Conservation (phyloP, 92 coral and sea anemone species). For the Paragorgia papillata region DNA sequence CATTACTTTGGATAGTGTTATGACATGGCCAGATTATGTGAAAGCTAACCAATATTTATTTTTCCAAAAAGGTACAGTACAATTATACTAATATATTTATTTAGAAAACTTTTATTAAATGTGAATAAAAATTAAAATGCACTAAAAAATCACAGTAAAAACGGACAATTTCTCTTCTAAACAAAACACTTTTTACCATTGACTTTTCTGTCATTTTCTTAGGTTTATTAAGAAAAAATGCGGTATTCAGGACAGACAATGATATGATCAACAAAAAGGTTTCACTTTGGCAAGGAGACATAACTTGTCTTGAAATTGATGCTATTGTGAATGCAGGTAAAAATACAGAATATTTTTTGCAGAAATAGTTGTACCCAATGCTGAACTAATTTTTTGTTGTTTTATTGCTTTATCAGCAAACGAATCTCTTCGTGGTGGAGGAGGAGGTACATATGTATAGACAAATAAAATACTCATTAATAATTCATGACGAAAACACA, state of each 20-base stretch:
- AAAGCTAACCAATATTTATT: constrained; percentile 48
- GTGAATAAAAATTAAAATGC: not conserved
- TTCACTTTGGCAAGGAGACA: constrained; percentile 92
- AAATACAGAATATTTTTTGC: too few species aligned
- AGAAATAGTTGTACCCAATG: too few species aligned
- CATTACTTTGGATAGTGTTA: constrained; percentile 53
- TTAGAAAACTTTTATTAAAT: not conserved
- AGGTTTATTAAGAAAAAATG: constrained; percentile 8
- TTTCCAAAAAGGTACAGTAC: constrained; percentile 42
- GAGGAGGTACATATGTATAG: constrained; percentile 5
- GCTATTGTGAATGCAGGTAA: constrained; percentile 99
- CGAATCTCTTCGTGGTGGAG: constrained; percentile 1
- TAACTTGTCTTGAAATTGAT: constrained; percentile 90
- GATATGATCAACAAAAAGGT: constrained; percentile 66
- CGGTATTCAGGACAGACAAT: constrained; percentile 41
- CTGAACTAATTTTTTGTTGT: too few species aligned
- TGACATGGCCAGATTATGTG: constrained; percentile 77
- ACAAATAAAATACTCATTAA: too few species aligned
- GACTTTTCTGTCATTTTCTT: not conserved
- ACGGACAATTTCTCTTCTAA: too few species aligned
- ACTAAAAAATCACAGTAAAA: not conserved
- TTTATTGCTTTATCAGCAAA: constrained; percentile 9
- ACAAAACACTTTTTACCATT: too few species aligned
- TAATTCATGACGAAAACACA: too few species aligned
- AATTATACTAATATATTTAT: too few species aligned